These are phyloP conservation scores for Drosophila anomalata DNA, from an alignment of 2,888 invertebrate genomes.

Conservation along the genomic window DNA sequence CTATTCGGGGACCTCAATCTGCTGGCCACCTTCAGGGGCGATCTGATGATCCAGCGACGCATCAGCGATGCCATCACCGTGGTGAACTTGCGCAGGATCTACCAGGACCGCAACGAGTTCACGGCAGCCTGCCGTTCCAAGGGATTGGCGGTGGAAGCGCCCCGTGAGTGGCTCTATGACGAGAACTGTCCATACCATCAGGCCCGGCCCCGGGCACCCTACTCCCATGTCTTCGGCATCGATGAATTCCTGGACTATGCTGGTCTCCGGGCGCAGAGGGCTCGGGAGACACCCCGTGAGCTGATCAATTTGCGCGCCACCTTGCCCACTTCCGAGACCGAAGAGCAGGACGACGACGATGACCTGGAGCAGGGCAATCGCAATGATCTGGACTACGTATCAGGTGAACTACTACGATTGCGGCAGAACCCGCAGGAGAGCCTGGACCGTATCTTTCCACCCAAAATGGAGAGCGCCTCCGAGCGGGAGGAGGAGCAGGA, in stretches of 20 bases:
- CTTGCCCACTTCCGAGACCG: background rate
- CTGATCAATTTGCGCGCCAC: background rate
- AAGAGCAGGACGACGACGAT: background rate
- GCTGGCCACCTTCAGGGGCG: background rate
- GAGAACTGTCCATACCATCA: constrained; percentile 1
- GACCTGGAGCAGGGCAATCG: background rate
- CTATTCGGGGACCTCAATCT: background rate
- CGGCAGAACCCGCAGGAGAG: background rate
- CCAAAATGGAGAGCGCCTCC: background rate
- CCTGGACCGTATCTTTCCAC: background rate
- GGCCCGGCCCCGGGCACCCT: background rate
- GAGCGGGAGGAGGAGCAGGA: background rate
- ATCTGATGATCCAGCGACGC: background rate
- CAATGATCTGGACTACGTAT: background rate
- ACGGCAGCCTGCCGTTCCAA: no score
- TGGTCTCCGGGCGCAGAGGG: background rate
- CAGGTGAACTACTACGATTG: background rate
- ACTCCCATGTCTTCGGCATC: background rate
- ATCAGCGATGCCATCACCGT: background rate
- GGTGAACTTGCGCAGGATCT: background rate
- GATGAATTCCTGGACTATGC: background rate
- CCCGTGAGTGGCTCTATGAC: constrained; percentile 2
- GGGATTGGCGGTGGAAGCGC: background rate
- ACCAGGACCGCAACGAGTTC: background rate
- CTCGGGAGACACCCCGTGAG: no score